Evolutionary conservation across 1,140 invertebrate genomes (phyloP), one percentile per base, ranked within the genome.

Genomic region (Danaus melanippus): DNA sequence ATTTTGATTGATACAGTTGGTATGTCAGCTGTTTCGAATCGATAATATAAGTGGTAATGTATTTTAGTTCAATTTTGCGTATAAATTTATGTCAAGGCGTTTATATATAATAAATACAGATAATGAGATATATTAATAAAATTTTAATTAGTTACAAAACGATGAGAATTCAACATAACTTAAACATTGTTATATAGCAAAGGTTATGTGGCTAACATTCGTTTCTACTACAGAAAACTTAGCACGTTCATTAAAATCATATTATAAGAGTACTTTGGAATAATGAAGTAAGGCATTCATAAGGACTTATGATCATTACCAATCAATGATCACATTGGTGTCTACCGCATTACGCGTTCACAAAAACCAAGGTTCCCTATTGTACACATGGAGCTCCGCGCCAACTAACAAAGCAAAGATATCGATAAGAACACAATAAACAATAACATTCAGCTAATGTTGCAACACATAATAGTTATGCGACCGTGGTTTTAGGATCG

Each of bases 351-450:
- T 72, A 67, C 64, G 66, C 65, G 70, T 74, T 71, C 59, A 76
- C 76, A 84, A 84, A 84, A 84, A 84, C 66, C 75, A 84, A 84
- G 80, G 80, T 56, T 66, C 66, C 49, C 73, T 58, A 83, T 83
- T 83, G 79, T 83, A 54, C 60, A 50, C 56, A 62, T 64, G 51
- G 62, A 69, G 74, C 70, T 74, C 71, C 66, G 65, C 66, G 65
- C 66, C 56, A 65, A 64, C 64, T 59, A 69, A 79, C 76, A 77
- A 76, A 79, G 79, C 69, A 56, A 60, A 79, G 68, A 77, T 75
- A 79, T 81, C 72, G 78, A 84, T 84, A 84, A 81, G 78, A 84
- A 84, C 61, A 84, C 80, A 84, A 84, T 84, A 81, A 81, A 84
- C 80, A 84, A 84, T 84, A 84, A 84, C 80, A 78, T 66, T 69